A percentile compares a stretch with the other conserved stretches of the same genome.
These are phyloP conservation scores for Drosophila littoralis DNA, from an alignment of 1,140 invertebrate species.

Conservation along the genomic window DNA sequence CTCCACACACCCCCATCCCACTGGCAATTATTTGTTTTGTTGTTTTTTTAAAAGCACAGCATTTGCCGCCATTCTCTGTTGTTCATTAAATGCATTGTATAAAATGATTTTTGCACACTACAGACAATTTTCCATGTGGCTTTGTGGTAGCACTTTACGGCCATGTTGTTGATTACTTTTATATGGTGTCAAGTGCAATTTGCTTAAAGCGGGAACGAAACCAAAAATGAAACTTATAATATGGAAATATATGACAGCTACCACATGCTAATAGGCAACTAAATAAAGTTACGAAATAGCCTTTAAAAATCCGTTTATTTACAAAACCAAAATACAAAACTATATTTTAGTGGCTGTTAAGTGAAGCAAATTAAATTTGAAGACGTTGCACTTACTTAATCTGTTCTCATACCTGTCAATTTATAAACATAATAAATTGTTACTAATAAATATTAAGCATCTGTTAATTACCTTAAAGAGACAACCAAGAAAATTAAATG, in stretches of 20 bases:
- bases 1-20: neutral
- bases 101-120: constrained; percentile 50
- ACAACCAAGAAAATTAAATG: no score
- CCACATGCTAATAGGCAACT: neutral
- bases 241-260: neutral
- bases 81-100: constrained; percentile 68
- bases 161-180: constrained; percentile 39
- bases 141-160: constrained; percentile 61
- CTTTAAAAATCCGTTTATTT: no score
- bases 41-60: constrained; percentile 34
- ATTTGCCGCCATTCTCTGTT: constrained; percentile 54
- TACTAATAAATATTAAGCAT: no score
- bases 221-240: neutral
- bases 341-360: no score
- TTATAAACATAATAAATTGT: no score
- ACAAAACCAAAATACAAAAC: no score
- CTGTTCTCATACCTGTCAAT: no score
- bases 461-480: no score
- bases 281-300: neutral
- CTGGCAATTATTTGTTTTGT: constrained; percentile 34
- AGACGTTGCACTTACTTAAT: no score
- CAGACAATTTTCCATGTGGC: constrained; percentile 40
- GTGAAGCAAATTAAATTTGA: no score
- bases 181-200: constrained; percentile 48
- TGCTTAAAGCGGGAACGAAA: neutral